Conservation (phyloP, 2,113 vertebrate species). For the Neogale vison region DNA sequence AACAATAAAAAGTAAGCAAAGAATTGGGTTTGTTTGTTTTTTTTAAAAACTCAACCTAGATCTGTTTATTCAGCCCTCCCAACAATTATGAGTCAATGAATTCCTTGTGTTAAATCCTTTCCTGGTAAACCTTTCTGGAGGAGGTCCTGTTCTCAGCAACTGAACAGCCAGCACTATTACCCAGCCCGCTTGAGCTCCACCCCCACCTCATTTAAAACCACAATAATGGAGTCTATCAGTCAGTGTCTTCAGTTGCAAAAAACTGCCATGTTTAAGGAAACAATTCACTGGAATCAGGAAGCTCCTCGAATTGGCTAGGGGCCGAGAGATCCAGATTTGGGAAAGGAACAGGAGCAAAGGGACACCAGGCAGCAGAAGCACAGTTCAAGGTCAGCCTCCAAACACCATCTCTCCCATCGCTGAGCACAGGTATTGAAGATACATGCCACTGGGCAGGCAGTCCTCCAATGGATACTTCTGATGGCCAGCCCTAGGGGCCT, state of each 20-base stretch:
- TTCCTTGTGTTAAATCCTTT: not conserved
- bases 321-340: not conserved
- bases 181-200: not conserved
- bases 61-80: slow-evolving; percentile 20
- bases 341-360: not conserved
- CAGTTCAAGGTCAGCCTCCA: not conserved
- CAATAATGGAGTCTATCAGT: slow-evolving; percentile 12
- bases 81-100: slow-evolving; percentile 36
- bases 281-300: not conserved
- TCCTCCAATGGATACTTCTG: not conserved
- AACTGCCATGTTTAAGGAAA: not conserved
- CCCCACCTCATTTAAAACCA: slow-evolving; percentile 48
- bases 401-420: not conserved
- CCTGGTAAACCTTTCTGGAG: slow-evolving; percentile 8
- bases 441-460: not conserved
- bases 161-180: slow-evolving; percentile 18
- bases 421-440: not conserved
- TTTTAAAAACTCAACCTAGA: slow-evolving; percentile 15
- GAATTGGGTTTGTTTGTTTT: not conserved
- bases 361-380: not conserved
- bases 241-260: slow-evolving; percentile 28
- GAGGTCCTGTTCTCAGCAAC: slow-evolving; percentile 3
- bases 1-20: not conserved
- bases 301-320: not conserved
- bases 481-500: not conserved